phyloP scores from a whole-genome alignment of 2,888 invertebrate species.

The Drosophila borealis region DNA sequence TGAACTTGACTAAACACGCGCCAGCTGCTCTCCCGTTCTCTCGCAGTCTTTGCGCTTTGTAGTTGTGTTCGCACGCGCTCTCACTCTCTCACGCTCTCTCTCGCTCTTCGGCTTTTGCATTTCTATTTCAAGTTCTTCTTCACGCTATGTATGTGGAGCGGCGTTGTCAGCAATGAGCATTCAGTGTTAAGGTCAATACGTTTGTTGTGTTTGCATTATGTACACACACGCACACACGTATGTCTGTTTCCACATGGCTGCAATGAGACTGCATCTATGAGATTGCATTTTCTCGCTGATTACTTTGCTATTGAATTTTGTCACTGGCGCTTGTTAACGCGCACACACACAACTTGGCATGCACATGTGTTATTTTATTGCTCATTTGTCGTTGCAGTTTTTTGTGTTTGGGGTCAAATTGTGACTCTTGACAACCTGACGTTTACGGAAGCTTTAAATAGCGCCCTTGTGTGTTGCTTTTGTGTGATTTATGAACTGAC shows the following conservation, averaged over 20 bases:
- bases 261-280: constrained; percentile 44
- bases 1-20: constrained; percentile 78
- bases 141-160: constrained; percentile 37
- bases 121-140: constrained; percentile 54
- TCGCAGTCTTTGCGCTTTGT: constrained; percentile 30
- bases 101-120: constrained; percentile 16
- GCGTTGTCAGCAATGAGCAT: constrained; percentile 51
- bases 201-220: constrained; percentile 52
- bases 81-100: constrained; percentile 14
- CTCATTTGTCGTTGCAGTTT: constrained; percentile 27
- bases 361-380: constrained; percentile 32
- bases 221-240: constrained; percentile 18
- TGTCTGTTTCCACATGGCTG: constrained; percentile 5
- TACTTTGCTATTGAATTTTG: constrained; percentile 68
- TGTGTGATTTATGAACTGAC: constrained; percentile 33
- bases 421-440: constrained; percentile 43
- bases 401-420: constrained; percentile 48
- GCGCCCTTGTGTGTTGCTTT: constrained; percentile 6
- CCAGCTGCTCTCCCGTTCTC: constrained; percentile 34
- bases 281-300: constrained; percentile 65
- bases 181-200: constrained; percentile 83
- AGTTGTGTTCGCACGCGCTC: constrained; percentile 11
- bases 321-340: constrained; percentile 39
- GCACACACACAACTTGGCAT: constrained; percentile 17
- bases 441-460: constrained; percentile 64